A percentile compares a stretch with the other conserved stretches of the same genome.
Conservation (phyloP, 2,797 vertebrate genomes). For the Anguilla marmorata region DNA sequence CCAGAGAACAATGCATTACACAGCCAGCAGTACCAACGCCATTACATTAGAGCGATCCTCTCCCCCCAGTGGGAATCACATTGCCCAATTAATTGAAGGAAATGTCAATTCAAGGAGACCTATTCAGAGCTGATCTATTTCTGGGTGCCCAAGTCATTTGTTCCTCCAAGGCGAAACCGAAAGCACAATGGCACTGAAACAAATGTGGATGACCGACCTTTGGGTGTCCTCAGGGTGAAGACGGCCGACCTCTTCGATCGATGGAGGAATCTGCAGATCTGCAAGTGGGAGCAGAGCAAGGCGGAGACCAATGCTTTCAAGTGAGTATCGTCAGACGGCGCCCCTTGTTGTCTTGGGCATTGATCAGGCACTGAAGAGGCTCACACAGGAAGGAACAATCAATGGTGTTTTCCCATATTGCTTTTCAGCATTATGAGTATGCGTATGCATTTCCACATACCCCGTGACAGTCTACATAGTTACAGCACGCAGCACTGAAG, state of each 20-base stretch:
- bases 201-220: neutral
- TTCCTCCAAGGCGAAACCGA: conserved; percentile 27
- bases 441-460: neutral
- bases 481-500: too few species aligned
- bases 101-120: conserved; percentile 63
- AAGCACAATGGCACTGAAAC: neutral
- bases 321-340: conserved; percentile 64
- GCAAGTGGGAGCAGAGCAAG: conserved; percentile 91
- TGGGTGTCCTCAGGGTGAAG: conserved; percentile 81
- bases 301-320: conserved; percentile 89
- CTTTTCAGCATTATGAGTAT: neutral
- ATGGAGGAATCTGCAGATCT: conserved; percentile 93
- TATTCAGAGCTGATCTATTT: conserved; percentile 60
- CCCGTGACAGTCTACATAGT: neutral
- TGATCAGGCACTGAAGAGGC: neutral
- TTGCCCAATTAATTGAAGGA: conserved; percentile 51
- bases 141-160: conserved; percentile 18
- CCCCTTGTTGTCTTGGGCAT: neutral
- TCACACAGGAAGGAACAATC: neutral
- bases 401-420: neutral
- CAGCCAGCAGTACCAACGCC: conserved; percentile 18
- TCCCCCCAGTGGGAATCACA: conserved; percentile 53
- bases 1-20: conserved; percentile 36
- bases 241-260: conserved; percentile 94
- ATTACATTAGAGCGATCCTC: conserved; percentile 35